A percentile compares a stretch with the other conserved stretches of the same genome.
Conservation (phyloP, 2,888 invertebrate species). For the Nudaria mundana region DNA sequence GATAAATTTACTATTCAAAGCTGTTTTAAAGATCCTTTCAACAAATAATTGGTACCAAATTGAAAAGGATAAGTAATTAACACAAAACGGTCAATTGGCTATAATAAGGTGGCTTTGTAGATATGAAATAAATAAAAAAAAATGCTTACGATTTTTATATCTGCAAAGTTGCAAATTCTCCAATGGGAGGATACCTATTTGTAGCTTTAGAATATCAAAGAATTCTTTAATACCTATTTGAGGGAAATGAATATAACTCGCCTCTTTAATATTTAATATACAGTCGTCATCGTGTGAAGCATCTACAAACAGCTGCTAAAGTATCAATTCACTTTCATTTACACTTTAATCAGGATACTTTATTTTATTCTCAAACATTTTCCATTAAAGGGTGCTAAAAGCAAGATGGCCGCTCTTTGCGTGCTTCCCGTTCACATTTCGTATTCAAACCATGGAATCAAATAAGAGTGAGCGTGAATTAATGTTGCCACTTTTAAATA, state of each 20-base stretch:
- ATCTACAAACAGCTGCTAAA: constrained; percentile 53
- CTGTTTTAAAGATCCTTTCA: constrained; percentile 11
- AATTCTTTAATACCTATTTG: constrained; percentile 7
- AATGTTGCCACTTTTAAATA: constrained; percentile 73
- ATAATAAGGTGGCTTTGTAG: too few relatives aligned
- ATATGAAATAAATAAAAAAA: too few relatives aligned
- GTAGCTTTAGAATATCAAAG: constrained; percentile 2
- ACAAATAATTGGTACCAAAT: constrained; percentile 14
- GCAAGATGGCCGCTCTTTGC: constrained; percentile 68
- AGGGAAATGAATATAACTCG: constrained; percentile 26
- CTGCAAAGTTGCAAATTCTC: too few relatives aligned
- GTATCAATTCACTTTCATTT: constrained; percentile 68
- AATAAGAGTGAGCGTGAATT: constrained; percentile 58
- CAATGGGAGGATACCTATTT: too few relatives aligned
- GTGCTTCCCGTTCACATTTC: constrained; percentile 60
- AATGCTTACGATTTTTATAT: too few relatives aligned
- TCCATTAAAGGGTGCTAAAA: constrained; percentile 75
- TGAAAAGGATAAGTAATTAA: constrained; percentile 7
- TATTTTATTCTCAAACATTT: constrained; percentile 57
- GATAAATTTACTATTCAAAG: constrained; percentile 32
- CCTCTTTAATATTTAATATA: constrained; percentile 41
- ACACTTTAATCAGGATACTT: constrained; percentile 63
- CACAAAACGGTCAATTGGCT: too few relatives aligned
- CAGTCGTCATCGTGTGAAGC: constrained; percentile 40
- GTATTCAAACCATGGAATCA: constrained; percentile 67